Conservation (phyloP, 2,888 invertebrate genomes). For the Mechanitis mazaeus region DNA sequence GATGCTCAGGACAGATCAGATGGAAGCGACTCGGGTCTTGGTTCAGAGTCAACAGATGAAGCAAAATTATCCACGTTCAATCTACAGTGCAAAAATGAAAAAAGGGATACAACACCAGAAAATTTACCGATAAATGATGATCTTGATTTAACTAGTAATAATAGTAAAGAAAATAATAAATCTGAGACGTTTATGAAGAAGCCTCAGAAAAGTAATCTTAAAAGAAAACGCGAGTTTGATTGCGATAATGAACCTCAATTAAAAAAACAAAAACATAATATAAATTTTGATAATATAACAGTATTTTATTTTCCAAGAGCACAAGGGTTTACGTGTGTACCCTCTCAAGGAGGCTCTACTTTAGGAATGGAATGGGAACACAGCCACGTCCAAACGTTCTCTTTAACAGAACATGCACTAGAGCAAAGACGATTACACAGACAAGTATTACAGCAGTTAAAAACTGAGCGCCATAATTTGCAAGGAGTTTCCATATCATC, state of each 20-base stretch:
- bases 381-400: constrained; percentile 84
- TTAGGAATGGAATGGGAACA: constrained; percentile 92
- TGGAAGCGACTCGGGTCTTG: constrained; percentile 90
- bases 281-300: constrained; percentile 93
- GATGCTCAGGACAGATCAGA: constrained; percentile 83
- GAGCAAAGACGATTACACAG: constrained; percentile 92
- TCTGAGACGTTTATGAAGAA: constrained; percentile 36
- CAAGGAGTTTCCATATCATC: constrained; percentile 79
- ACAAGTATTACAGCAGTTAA: constrained; percentile 84
- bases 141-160: constrained; percentile 25
- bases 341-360: constrained; percentile 93
- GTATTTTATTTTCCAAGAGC: constrained; percentile 96
- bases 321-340: constrained; percentile 94
- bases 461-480: constrained; percentile 80
- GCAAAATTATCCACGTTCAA: constrained; percentile 56
- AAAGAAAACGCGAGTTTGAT: constrained; percentile 74
- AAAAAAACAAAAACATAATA: constrained; percentile 85
- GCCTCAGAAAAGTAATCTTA: constrained; percentile 79
- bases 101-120: constrained; percentile 32
- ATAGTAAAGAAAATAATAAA: constrained; percentile 35
- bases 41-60: constrained; percentile 84
- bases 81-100: constrained; percentile 49
- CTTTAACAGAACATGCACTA: constrained; percentile 90
- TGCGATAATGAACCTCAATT: constrained; percentile 62
- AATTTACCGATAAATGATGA: constrained; percentile 29